These are phyloP conservation scores for Helostoma temminkii DNA, from an alignment of 2,797 vertebrate genomes.

Conservation along the genomic window DNA sequence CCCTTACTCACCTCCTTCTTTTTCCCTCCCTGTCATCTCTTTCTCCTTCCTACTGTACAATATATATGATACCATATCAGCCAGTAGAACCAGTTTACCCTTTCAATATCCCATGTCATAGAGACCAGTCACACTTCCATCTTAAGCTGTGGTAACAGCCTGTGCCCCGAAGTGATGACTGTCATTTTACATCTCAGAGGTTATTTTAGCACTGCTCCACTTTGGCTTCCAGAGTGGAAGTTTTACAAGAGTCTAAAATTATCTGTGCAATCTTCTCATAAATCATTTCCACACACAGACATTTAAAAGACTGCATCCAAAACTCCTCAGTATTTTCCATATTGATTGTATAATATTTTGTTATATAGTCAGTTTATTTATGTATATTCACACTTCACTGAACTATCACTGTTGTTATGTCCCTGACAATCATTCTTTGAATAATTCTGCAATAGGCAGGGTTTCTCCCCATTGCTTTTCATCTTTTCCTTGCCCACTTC, in stretches of 20 bases:
- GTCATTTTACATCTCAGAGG: slow-evolving; percentile 61
- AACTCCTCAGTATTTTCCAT: slow-evolving; percentile 26
- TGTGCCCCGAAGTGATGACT: slow-evolving; percentile 49
- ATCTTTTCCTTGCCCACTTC: slow-evolving; percentile 33
- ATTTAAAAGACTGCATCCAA: slow-evolving; percentile 26
- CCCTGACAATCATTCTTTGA: slow-evolving; percentile 25
- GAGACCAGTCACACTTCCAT: slow-evolving; percentile 52
- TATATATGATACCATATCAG: slow-evolving; percentile 36
- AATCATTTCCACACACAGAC: slow-evolving; percentile 41
- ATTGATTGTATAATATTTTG: slow-evolving; percentile 45
- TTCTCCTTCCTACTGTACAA: slow-evolving; percentile 20
- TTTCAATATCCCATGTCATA: slow-evolving; percentile 36
- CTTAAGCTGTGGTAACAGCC: slow-evolving; percentile 31
- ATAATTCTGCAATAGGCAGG: slow-evolving; percentile 49
- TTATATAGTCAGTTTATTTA: slow-evolving; percentile 1
- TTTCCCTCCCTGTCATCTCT: slow-evolving; percentile 32
- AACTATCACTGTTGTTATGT: slow-evolving; percentile 29
- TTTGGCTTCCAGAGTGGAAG: slow-evolving; percentile 45
- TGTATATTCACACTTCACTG: slow-evolving; percentile 4
- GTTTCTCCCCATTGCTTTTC: slow-evolving; percentile 56
- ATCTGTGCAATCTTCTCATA: slow-evolving; percentile 33
- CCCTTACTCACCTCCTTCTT: slow-evolving; percentile 34
- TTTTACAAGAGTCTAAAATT: slow-evolving; percentile 58
- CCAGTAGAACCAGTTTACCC: slow-evolving; percentile 41
- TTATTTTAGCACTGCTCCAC: slow-evolving; percentile 55